Percentiles rank a stretch among this genome's conserved stretches.
Evolutionary conservation across 2,113 vertebrate genomes (phyloP).

Genomic region (pig (Sus scrofa)): T2T-Sscrofa CM000819.6:116927001-116927500

Average conservation of each 20-base stretch:
- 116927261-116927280: conserved; percentile 62
- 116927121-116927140: conserved; percentile 68
- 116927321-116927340: conserved; percentile 69
- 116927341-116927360: conserved; percentile 67
- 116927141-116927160: conserved; percentile 73
- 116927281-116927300: conserved; percentile 67
- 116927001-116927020: conserved; percentile 33
- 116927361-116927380: conserved; percentile 77
- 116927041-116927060: conserved; percentile 42
- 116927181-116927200: conserved; percentile 68
- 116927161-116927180: conserved; percentile 68
- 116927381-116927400: conserved; percentile 54
- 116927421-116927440: conserved; percentile 82
- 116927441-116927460: conserved; percentile 77
- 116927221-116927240: conserved; percentile 52
- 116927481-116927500: conserved; percentile 81
- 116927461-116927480: conserved; percentile 55
- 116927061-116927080: not conserved
- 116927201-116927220: conserved; percentile 65
- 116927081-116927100: conserved; percentile 66
- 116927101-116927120: conserved; percentile 53
- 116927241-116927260: conserved; percentile 75
- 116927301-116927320: conserved; percentile 66
- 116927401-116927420: conserved; percentile 78
- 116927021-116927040: conserved; percentile 14